Base-by-base conservation (phyloP, 2,797 vertebrate species). In the Danio choprae region DNA sequence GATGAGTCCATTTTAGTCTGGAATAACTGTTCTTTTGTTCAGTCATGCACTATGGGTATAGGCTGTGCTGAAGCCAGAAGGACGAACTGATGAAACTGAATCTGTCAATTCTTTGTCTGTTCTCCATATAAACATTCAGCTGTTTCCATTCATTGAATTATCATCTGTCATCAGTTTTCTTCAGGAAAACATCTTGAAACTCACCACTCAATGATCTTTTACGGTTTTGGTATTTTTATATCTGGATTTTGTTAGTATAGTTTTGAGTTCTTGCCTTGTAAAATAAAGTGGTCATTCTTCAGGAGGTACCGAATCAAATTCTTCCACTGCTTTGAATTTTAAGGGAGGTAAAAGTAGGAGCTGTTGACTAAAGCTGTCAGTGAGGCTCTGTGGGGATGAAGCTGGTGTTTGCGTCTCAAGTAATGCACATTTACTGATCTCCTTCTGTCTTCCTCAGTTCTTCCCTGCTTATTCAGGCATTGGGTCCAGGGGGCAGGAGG, bases 391-490 rank as follows among this genome's bases (percentile, higher is more conserved):
- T 12, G 11, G 44, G 8, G 15, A 13, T 64, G 11, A 2, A 51
- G 1, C 38, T 36, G 4, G 59, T 69, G 41, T 13, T 5, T 65
- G 68, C 7, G 50, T 70, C 67, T 64, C 43, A 18, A 44, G 44
- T 18, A 53, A 13, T 53, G 50, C 22, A 18, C 13, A 11, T 1
- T 13, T 81, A 48, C 41, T 18, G 9, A 59, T 71, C 44, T 79
- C 72, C 86, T 43, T 84, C 76, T 87, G 48, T 81, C 53, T 59
- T 90, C 65, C 84, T 56, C 91, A 99, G 97, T 97, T 97, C 90
- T 98, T 98, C 86, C 92, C 91, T 84, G 94, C 96, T 20, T 97
- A 95, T 87, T 93, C 96, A 80, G 91, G 88, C 73, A 86, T 78
- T 0, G 84, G 86, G 6, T 91, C 89, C 15, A 81, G 81, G 8